These are phyloP conservation scores for Phrynocephalus vlangalii DNA, from an alignment of 2,797 vertebrate genomes.

Conservation along the genomic window DNA sequence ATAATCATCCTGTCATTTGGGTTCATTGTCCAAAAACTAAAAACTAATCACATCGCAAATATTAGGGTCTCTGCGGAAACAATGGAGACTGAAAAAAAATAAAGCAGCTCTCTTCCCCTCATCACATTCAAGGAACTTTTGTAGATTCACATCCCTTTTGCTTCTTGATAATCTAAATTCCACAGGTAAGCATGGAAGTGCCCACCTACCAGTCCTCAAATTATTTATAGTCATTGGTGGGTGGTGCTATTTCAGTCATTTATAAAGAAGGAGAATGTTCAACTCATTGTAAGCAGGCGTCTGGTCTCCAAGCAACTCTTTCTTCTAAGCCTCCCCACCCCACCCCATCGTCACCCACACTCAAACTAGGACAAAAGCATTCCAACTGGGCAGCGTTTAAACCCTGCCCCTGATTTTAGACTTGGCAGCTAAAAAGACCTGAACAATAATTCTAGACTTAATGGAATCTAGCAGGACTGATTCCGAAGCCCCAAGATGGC, in stretches of 20 bases:
- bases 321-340: background rate
- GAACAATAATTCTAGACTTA: background rate
- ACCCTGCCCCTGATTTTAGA: background rate
- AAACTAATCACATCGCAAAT: background rate
- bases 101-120: background rate
- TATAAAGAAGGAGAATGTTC: conserved; percentile 26
- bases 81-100: background rate
- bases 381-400: background rate
- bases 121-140: background rate
- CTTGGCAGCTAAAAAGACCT: background rate
- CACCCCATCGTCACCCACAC: background rate
- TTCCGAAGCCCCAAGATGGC: too few species aligned
- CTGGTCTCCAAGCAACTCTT: conserved; percentile 10
- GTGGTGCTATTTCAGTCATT: background rate
- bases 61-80: too few species aligned
- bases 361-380: conserved; percentile 8
- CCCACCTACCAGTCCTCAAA: conserved; percentile 32
- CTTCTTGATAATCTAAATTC: conserved; percentile 59
- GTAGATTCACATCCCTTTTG: background rate
- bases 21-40: background rate
- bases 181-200: conserved; percentile 23
- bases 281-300: conserved; percentile 4
- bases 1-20: background rate
- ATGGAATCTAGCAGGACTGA: background rate
- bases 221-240: conserved; percentile 29